These are phyloP conservation scores for Bucorvus abyssinicus DNA, from an alignment of 2,797 vertebrate genomes.

Conservation along the genomic window DNA sequence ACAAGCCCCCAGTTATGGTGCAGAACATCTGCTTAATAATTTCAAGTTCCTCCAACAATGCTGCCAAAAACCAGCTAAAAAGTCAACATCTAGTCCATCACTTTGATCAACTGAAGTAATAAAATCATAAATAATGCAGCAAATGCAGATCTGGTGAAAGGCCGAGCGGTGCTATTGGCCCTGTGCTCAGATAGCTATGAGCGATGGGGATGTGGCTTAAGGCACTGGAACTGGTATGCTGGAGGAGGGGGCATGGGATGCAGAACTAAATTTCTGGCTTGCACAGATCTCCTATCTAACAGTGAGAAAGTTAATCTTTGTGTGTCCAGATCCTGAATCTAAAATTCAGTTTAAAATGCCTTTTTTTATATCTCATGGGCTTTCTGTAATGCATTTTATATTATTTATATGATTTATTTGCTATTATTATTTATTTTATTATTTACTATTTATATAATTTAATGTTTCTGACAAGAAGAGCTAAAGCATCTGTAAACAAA, in stretches of 20 bases:
- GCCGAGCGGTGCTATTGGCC: background rate
- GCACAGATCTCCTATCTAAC: background rate
- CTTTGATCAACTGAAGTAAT: constrained; percentile 26
- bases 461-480: background rate
- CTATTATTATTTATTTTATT: no score
- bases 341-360: background rate
- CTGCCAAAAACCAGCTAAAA: constrained; percentile 40
- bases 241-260: background rate
- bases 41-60: constrained; percentile 36
- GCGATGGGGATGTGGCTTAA: background rate
- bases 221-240: background rate
- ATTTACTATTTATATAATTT: background rate
- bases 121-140: background rate
- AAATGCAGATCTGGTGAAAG: background rate
- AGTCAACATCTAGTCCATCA: constrained; percentile 6
- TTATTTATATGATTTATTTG: no score
- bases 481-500: background rate
- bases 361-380: background rate
- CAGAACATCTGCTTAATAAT: constrained; percentile 73
- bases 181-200: rapidly evolving
- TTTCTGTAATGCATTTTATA: background rate
- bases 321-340: background rate
- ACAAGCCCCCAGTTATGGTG: constrained; percentile 9
- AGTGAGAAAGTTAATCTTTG: background rate
- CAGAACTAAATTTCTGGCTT: background rate